phyloP scores from a whole-genome alignment of 2,797 vertebrate genomes.

The Dendrocincla fuliginosa region DNA sequence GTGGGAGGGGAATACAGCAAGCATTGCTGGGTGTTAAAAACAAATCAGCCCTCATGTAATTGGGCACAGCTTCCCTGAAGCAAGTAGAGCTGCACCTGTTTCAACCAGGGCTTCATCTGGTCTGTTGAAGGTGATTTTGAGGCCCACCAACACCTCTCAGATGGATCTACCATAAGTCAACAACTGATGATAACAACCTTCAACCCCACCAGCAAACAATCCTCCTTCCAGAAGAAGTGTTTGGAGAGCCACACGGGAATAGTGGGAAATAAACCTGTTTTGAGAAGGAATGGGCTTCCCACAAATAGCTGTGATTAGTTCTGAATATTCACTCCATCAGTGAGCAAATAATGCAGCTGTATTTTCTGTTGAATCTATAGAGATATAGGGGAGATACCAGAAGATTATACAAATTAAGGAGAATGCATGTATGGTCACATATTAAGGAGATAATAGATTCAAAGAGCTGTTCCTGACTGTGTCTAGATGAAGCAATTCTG shows the following conservation, averaged over 20 bases:
- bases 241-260: not conserved
- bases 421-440: not conserved
- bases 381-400: not conserved
- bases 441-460: slow-evolving; percentile 31
- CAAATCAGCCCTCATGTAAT: not conserved
- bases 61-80: slow-evolving; percentile 30
- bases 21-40: slow-evolving; percentile 31
- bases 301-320: slow-evolving; percentile 24
- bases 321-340: not conserved
- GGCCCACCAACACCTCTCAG: slow-evolving; percentile 56
- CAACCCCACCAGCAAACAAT: not conserved
- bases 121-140: slow-evolving; percentile 17
- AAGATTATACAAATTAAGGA: slow-evolving; percentile 30
- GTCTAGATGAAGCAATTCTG: slow-evolving; percentile 30
- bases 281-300: slow-evolving; percentile 6
- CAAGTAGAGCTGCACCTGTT: slow-evolving; percentile 43
- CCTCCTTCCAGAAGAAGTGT: slow-evolving; percentile 30
- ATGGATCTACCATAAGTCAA: slow-evolving; percentile 64
- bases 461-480: not conserved
- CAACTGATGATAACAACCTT: slow-evolving; percentile 50
- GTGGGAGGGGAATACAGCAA: not conserved
- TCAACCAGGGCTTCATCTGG: slow-evolving; percentile 26
- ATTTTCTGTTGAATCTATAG: not conserved
- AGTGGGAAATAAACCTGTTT: slow-evolving; percentile 4
- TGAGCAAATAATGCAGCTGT: not conserved